These are phyloP conservation scores for Agrochola lota DNA, from an alignment of 2,888 invertebrate species.

Conservation along the genomic window DNA sequence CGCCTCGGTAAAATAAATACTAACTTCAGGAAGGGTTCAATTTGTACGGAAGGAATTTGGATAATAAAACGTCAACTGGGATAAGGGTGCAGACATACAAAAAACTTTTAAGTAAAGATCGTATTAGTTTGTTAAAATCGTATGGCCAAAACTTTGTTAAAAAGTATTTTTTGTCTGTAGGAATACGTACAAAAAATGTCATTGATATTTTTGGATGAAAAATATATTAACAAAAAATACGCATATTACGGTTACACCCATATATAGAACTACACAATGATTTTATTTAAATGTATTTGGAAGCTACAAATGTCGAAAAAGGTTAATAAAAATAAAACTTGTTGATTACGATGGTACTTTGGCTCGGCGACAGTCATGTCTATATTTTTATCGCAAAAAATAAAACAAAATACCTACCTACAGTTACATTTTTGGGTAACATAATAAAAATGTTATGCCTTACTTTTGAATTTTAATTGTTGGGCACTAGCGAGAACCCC, in stretches of 20 bases:
- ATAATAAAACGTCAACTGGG: constrained; percentile 46
- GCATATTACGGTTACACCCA: constrained; percentile 30
- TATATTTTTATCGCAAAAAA: constrained; percentile 76
- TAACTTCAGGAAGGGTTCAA: constrained; percentile 74
- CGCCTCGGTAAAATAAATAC: constrained; percentile 60
- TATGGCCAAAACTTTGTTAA: neutral
- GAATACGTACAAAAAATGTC: neutral
- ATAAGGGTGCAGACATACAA: constrained; percentile 39
- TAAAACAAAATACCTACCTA: constrained; percentile 67
- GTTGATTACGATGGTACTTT: constrained; percentile 71
- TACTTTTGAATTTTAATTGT: constrained; percentile 57
- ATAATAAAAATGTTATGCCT: constrained; percentile 76
- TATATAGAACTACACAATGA: constrained; percentile 42
- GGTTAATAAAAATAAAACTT: constrained; percentile 70
- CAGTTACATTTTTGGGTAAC: constrained; percentile 71
- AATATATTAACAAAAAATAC: neutral
- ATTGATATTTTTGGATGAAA: constrained; percentile 5
- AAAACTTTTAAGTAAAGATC: constrained; percentile 23
- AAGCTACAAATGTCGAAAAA: constrained; percentile 67
- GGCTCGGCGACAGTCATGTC: constrained; percentile 72
- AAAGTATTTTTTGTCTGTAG: neutral
- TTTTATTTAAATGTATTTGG: constrained; percentile 60
- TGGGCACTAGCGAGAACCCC: constrained; percentile 53
- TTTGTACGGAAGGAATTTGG: constrained; percentile 67
- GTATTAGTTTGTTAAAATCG: constrained; percentile 1